phyloP scores from a whole-genome alignment of 2,113 vertebrate genomes.

The Petrocephalus zakoni region DNA sequence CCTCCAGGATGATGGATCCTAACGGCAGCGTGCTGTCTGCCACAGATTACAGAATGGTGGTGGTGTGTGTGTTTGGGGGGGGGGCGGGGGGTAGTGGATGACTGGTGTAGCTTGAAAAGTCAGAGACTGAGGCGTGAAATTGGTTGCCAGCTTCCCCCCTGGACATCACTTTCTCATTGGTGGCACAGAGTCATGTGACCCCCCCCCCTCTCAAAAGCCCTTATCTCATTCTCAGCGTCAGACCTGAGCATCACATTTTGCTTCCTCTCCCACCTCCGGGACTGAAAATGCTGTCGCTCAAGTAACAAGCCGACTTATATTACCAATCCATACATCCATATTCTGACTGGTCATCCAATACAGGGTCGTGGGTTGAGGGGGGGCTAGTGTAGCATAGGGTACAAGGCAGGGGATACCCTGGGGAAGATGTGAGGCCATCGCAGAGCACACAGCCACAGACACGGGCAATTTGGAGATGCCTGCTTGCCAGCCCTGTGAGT shows the following conservation, averaged over 20 bases:
- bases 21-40: conserved; percentile 39
- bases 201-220: conserved; percentile 15
- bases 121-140: conserved; percentile 62
- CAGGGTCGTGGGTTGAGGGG: not conserved
- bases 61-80: too few species aligned
- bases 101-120: conserved; percentile 34
- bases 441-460: not conserved
- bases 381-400: not conserved
- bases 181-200: conserved; percentile 6
- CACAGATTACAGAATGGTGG: too few species aligned
- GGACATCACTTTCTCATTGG: conserved; percentile 16
- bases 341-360: not conserved
- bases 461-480: not conserved
- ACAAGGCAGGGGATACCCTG: not conserved
- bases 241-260: not conserved
- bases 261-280: not conserved
- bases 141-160: conserved; percentile 49
- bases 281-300: not conserved
- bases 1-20: conserved; percentile 44
- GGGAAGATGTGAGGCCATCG: not conserved
- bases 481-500: not conserved
- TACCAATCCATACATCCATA: not conserved
- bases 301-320: not conserved
- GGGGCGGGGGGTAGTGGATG: conserved; percentile 24
- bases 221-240: conserved; percentile 49